Evolutionary conservation across 2,888 invertebrate genomes (phyloP), one percentile per base, ranked within the genome.

Genomic region (Mermis nigrescens): DNA sequence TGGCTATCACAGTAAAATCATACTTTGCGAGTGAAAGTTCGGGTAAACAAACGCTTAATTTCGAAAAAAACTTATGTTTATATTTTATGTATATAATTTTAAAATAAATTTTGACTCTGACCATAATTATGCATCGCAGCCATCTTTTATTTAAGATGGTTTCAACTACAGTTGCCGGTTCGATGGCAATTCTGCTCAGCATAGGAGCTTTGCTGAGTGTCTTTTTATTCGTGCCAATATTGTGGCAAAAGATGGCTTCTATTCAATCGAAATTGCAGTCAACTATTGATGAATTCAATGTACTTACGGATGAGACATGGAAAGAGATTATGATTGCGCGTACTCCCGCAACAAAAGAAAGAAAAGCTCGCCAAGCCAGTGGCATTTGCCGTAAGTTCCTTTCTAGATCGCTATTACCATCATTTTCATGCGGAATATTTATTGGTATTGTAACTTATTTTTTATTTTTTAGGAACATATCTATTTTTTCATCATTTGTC

Each of bases 381-480:
- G 48, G 48, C 12, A 48, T 7, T n/a, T 48, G 48, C 48, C 48
- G 48, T 48, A 48, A 48, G 48, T n/a, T 7, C 38, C n/a, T n/a
- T n/a, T n/a, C n/a, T n/a, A n/a, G n/a, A n/a, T n/a, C n/a, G n/a
- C n/a, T n/a, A n/a, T n/a, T n/a, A n/a, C n/a, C n/a, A n/a, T n/a
- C n/a, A n/a, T n/a, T n/a, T n/a, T n/a, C n/a, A n/a, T n/a, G n/a
- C n/a, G n/a, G n/a, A n/a, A n/a, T n/a, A n/a, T n/a, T n/a, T n/a
- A n/a, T n/a, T n/a, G n/a, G n/a, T n/a, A n/a, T n/a, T n/a, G n/a
- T n/a, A n/a, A 38, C 7, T 38, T 38, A 12, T 38, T 7, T 38
- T 38, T 38, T 38, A 7, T 19, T 38, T 38, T 38, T 38, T 38
- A 19, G 38, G 19, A 12, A 38, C 38, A 38, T 38, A n/a, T n/a